Conservation (phyloP, 64 coral and sea anemone species). For the Porites lutea region DNA sequence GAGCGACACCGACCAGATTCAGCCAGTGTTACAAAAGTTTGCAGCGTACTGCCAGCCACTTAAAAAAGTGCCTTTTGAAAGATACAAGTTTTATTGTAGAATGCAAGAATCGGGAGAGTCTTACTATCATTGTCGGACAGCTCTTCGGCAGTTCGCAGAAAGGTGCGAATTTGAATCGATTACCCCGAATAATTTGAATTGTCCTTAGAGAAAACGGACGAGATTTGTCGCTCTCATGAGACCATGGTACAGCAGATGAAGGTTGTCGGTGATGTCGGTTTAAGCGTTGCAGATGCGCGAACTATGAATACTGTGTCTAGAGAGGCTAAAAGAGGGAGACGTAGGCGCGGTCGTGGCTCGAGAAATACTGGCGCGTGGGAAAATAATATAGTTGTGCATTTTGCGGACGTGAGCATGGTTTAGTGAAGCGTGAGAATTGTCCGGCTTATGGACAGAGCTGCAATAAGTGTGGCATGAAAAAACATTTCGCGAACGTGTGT, state of each 20-base stretch:
- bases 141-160: slow-evolving; percentile 37
- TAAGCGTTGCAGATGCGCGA: slow-evolving; percentile 29
- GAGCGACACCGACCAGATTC: background rate
- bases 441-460: background rate
- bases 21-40: background rate
- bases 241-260: background rate
- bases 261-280: background rate
- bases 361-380: background rate
- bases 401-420: background rate
- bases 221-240: slow-evolving; percentile 30
- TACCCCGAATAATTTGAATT: too few relatives aligned
- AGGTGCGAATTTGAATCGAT: slow-evolving; percentile 58
- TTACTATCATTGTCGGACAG: slow-evolving; percentile 52
- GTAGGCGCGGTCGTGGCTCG: background rate
- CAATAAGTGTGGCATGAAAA: background rate
- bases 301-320: background rate
- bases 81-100: background rate
- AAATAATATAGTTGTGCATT: background rate
- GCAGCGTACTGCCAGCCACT: background rate
- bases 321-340: background rate
- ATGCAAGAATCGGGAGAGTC: background rate
- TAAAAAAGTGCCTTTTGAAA: background rate
- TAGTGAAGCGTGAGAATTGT: background rate
- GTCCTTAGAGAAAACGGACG: slow-evolving; percentile 36
- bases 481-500: background rate